phyloP scores from a whole-genome alignment of 2,888 invertebrate species.

The Stenodera caucasica region DNA sequence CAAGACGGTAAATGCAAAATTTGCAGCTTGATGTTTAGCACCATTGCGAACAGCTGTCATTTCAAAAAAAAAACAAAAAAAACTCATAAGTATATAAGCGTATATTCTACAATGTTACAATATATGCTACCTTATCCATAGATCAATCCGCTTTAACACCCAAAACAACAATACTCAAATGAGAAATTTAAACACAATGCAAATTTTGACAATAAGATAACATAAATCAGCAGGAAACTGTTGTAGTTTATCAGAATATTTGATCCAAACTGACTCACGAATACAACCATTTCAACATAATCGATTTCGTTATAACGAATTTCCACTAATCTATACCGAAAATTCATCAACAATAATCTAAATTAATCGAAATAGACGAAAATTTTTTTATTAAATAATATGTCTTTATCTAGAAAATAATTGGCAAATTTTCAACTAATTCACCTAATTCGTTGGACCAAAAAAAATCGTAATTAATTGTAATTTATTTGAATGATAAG shows the following conservation, averaged over 20 bases:
- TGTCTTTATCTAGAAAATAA: no score
- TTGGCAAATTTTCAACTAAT: neutral
- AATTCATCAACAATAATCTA: neutral
- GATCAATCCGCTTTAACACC: conserved; percentile 1
- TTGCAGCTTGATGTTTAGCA: conserved; percentile 13
- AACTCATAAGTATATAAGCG: neutral
- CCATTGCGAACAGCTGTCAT: conserved; percentile 10
- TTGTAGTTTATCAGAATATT: conserved; percentile 6
- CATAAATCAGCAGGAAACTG: conserved; percentile 11
- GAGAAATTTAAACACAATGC: conserved; percentile 5
- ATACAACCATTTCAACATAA: neutral
- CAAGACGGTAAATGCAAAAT: conserved; percentile 12
- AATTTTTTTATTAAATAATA: no score
- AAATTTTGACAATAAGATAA: conserved; percentile 8
- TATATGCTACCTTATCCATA: neutral
- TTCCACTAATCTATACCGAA: neutral
- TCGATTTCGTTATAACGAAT: conserved; percentile 5
- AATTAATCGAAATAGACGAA: neutral
- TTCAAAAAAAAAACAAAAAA: neutral
- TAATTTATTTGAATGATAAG: conserved; percentile 23
- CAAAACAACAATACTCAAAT: neutral
- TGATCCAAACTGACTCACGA: conserved; percentile 9
- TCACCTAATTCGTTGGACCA: neutral
- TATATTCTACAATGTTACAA: no score
- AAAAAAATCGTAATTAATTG: conserved; percentile 11